A percentile compares a stretch with the other conserved stretches of the same genome.
Conservation (phyloP, 2,797 vertebrate genomes). For the Phoebastria nigripes region DNA sequence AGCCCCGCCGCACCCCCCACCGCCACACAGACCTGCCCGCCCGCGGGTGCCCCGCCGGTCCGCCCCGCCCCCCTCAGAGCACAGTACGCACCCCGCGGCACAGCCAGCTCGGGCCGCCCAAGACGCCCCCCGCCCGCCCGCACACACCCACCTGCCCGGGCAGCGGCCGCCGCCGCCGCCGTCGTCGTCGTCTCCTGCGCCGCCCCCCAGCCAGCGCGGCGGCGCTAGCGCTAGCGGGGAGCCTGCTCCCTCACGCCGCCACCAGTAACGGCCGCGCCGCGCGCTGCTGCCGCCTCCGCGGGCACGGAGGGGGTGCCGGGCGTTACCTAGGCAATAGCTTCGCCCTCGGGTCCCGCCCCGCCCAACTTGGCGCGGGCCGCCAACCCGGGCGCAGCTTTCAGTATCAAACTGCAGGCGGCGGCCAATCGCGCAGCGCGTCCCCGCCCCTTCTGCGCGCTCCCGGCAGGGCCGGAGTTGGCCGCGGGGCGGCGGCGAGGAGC, state of each 20-base stretch:
- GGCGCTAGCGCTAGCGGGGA: not conserved
- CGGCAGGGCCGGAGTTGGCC: not conserved
- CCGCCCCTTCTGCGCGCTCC: not conserved
- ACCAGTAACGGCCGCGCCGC: not conserved
- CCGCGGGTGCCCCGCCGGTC: not conserved
- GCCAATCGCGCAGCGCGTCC: not conserved
- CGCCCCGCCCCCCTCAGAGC: not conserved
- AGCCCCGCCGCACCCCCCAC: not conserved
- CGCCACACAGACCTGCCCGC: not conserved
- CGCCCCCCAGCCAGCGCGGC: not conserved
- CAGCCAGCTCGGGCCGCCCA: not conserved
- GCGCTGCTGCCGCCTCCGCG: not conserved
- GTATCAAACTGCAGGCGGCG: not conserved
- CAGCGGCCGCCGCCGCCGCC: not conserved
- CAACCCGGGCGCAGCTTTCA: constrained; percentile 19
- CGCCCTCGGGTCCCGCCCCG: not conserved
- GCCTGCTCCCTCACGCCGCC: not conserved
- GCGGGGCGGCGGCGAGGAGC: not conserved
- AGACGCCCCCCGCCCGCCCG: too few relatives aligned
- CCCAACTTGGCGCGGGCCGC: not conserved
- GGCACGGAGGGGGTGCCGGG: not conserved
- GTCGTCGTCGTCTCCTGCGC: not conserved
- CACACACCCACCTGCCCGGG: not conserved
- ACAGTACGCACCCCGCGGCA: not conserved
- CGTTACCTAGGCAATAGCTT: constrained; percentile 48